These are phyloP conservation scores for Brachionus rotundiformis DNA, from an alignment of 1,140 invertebrate species.

Conservation along the genomic window DNA sequence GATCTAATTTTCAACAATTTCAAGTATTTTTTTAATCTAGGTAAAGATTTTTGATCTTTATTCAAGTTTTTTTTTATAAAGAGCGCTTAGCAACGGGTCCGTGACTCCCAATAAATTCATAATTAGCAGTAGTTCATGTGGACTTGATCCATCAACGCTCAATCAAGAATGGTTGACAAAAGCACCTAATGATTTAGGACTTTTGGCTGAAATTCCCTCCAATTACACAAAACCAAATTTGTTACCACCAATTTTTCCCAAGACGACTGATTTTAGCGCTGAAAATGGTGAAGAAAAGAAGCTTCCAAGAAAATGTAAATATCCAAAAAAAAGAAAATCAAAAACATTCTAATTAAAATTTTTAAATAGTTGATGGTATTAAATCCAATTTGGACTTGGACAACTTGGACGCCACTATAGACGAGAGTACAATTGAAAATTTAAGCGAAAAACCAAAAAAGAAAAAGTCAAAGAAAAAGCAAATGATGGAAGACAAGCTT, in stretches of 20 bases:
- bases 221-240: slow-evolving; percentile 25
- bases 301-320: slow-evolving; percentile 17
- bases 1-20: slow-evolving; percentile 45
- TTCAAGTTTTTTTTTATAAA: neutral
- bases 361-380: neutral
- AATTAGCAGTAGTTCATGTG: slow-evolving; percentile 26
- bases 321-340: neutral
- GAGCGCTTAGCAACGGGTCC: neutral
- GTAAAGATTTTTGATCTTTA: neutral
- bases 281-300: neutral
- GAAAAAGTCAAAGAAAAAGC: slow-evolving; percentile 36
- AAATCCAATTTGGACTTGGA: neutral
- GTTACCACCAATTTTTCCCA: neutral
- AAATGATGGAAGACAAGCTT: slow-evolving; percentile 15
- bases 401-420: neutral
- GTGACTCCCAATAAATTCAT: slow-evolving; percentile 33
- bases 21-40: slow-evolving; percentile 34
- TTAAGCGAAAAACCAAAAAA: slow-evolving; percentile 18
- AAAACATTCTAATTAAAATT: neutral
- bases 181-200: neutral
- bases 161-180: slow-evolving; percentile 6
- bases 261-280: neutral
- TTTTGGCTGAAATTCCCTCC: neutral
- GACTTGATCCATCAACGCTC: slow-evolving; percentile 20
- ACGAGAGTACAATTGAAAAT: slow-evolving; percentile 33